Base-by-base conservation (phyloP, 2,113 vertebrate species). In the Sarotherodon lohbergeri region DNA sequence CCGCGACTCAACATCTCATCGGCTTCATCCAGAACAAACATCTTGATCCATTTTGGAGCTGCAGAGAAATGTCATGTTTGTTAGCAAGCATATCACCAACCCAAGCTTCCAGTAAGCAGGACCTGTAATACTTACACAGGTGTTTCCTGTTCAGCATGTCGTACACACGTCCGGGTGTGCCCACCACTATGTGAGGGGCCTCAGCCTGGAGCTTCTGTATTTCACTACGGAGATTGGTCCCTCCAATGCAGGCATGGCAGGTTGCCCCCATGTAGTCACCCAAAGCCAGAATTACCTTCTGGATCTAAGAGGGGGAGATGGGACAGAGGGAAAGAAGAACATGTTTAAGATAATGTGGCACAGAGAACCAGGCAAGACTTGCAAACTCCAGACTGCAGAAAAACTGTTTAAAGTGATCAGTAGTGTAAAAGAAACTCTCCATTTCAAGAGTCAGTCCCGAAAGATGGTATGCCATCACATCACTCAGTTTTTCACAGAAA, bases 1-100 rank as follows among this genome's bases (percentile, higher is more conserved):
- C 99, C 99, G 84, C 99, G 97, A 93, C 99, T 99, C 95, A 99
- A 94, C 99, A 99, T 99, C 94, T 99, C 99, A 95, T 99, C 99
- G 16, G 99, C 99, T 96, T 99, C 99, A 93, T 99, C 99, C 96
- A 99, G 95, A 93, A 99, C 99, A 93, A 99, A 99, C 99, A 99
- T 99, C 96, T 99, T 99, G 95, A 99, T 99, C 95, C 96, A 98
- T 95, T 98, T 99, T 13, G 98, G 97, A 68, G 97, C 99, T 99
- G 89, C 17, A 81, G 52, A 82, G 59, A 86, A 73, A 80, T 2
- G 5, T 2, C 1, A 7, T 4, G 54, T 29, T 52, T 34, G 27
- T 78, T 52, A 78, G 17, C 46, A 78, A 52, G 34, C 46, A 78
- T 13, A 19, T 46, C 16, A 52, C 5, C 17, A 34, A 34, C 3